Evolutionary conservation across 2,797 vertebrate species (phyloP).

Genomic region (Phalloptychus januarius): DNA sequence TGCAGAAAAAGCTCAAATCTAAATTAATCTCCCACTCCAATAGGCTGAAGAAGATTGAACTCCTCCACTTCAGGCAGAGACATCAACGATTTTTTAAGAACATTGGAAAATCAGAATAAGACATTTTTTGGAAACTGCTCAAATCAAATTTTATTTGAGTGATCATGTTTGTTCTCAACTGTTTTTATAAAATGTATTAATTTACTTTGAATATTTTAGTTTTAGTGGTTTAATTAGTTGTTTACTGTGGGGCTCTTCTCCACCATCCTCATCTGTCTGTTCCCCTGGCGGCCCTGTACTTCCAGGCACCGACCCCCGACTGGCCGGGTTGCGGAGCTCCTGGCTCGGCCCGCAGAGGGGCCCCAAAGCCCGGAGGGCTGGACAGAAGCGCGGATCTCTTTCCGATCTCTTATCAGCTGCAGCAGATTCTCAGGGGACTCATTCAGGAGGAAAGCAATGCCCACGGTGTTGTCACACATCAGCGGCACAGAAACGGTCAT

Average conservation of each 20-base stretch:
- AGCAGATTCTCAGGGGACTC: constrained; percentile 66
- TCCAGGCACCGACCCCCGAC: constrained; percentile 62
- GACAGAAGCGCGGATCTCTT: constrained; percentile 52
- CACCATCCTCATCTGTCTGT: constrained; percentile 28
- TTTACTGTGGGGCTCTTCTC: constrained; percentile 31
- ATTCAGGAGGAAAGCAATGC: constrained; percentile 49
- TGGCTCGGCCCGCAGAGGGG: constrained; percentile 22
- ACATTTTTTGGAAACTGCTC: neutral
- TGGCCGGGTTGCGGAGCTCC: constrained; percentile 54
- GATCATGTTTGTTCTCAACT: neutral
- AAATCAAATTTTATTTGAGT: neutral
- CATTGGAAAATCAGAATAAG: neutral
- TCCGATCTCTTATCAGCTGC: constrained; percentile 79
- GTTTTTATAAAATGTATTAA: neutral
- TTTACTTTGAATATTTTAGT: neutral
- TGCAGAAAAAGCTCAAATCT: neutral
- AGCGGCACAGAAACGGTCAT: constrained; percentile 43
- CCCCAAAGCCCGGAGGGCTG: constrained; percentile 18
- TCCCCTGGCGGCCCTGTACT: constrained; percentile 65
- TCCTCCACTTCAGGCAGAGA: neutral
- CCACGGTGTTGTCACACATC: constrained; percentile 35
- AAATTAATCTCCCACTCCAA: neutral
- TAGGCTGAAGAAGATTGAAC: neutral
- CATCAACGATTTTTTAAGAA: neutral
- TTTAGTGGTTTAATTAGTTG: constrained; percentile 37